phyloP scores from a whole-genome alignment of 2,797 vertebrate species.

The Capromys pilorides region DNA sequence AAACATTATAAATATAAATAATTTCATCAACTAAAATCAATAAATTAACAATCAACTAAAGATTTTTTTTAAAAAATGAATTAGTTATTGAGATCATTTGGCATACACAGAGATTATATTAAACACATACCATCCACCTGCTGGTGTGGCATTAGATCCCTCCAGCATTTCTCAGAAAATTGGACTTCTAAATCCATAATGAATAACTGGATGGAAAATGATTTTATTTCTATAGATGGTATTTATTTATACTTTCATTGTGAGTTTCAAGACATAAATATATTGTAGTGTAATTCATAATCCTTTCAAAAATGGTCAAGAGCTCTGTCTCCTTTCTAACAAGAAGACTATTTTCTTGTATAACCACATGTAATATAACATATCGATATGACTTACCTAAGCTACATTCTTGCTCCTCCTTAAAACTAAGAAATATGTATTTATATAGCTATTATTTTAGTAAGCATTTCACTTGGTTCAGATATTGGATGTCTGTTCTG shows the following conservation, averaged over 20 bases:
- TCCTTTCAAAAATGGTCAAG: constrained; percentile 27
- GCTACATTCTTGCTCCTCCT: constrained; percentile 8
- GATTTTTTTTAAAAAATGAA: background rate
- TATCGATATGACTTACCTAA: background rate
- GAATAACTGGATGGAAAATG: background rate
- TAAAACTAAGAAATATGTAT: background rate
- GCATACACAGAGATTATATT: background rate
- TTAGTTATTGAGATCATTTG: constrained; percentile 7
- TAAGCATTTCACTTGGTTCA: background rate
- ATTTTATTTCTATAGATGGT: background rate
- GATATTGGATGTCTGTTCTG: background rate
- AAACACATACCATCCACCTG: background rate
- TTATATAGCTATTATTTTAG: constrained; percentile 3
- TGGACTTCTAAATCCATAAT: background rate
- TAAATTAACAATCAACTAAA: background rate
- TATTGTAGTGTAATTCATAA: background rate
- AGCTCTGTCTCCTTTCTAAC: background rate
- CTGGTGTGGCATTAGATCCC: background rate
- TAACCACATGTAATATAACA: background rate
- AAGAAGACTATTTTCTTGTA: constrained; percentile 28
- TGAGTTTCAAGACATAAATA: background rate
- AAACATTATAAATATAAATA: background rate
- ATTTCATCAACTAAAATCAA: background rate
- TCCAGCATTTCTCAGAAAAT: constrained; percentile 44
- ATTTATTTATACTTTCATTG: background rate